These are phyloP conservation scores for Decapterus maruadsi DNA, from an alignment of 2,797 vertebrate genomes.

Conservation along the genomic window DNA sequence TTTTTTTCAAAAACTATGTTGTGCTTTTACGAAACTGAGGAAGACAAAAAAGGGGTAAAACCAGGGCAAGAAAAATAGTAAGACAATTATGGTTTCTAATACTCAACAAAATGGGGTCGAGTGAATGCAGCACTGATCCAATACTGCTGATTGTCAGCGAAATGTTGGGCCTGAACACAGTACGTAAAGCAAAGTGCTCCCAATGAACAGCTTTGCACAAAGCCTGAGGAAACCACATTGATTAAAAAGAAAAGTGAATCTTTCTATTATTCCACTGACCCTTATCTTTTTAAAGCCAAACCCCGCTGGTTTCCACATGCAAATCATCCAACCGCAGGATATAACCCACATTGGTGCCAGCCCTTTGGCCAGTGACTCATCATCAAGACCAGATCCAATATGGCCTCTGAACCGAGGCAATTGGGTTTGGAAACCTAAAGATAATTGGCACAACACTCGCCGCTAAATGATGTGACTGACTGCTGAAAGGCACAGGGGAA, in stretches of 20 bases:
- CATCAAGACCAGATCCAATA: slow-evolving; percentile 50
- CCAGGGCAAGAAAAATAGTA: not conserved
- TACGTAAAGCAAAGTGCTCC: slow-evolving; percentile 63
- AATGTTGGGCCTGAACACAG: slow-evolving; percentile 59
- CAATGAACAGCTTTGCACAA: slow-evolving; percentile 45
- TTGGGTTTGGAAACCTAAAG: slow-evolving; percentile 47
- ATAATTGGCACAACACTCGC: slow-evolving; percentile 47
- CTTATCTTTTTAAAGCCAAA: slow-evolving; percentile 64
- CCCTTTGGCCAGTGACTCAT: slow-evolving; percentile 58
- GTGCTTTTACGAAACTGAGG: slow-evolving; percentile 1
- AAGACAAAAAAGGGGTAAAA: slow-evolving; percentile 11
- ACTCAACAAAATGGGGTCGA: slow-evolving; percentile 40
- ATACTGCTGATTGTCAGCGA: slow-evolving; percentile 74
- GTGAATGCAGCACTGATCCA: slow-evolving; percentile 61
- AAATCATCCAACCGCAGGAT: slow-evolving; percentile 64
- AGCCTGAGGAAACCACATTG: slow-evolving; percentile 60
- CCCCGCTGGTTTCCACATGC: slow-evolving; percentile 57
- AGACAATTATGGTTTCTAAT: slow-evolving; percentile 35
- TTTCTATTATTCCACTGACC: slow-evolving; percentile 71
- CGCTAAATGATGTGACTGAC: slow-evolving; percentile 45
- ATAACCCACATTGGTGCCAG: slow-evolving; percentile 37
- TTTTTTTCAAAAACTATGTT: no score
- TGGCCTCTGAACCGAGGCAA: slow-evolving; percentile 53
- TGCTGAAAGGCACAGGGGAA: slow-evolving; percentile 27
- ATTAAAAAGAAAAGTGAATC: slow-evolving; percentile 71